Base-by-base conservation (phyloP, 2,888 invertebrate genomes). In the Amphimallon solstitiale region DNA sequence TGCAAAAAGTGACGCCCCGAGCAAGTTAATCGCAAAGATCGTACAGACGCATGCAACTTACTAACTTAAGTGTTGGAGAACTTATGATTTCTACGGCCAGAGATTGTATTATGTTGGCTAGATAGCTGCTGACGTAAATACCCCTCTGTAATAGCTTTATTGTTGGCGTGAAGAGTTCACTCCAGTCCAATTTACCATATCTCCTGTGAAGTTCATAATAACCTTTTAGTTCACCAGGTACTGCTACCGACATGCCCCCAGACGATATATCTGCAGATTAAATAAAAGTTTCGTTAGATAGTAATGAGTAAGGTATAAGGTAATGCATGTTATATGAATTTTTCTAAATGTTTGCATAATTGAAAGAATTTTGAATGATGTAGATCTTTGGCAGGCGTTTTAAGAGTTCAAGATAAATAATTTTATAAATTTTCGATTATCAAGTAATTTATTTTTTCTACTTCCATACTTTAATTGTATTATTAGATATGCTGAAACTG, bases 201-300 rank as follows among this genome's bases (percentile, higher is more conserved):
- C 81, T 83, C 71, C 86, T 81, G 81, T 94, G 88, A 49, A 93
- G 87, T 67, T 85, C 89, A 86, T 90, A 90, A 80, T 94, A 94
- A 2, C 96, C 96, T 61, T 86, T 83, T 12, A 97, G 79, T 80
- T 95, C 95, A 10, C 95, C 95, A 0, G 96, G 96, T 12, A 96
- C 90, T 10, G 90, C 96, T 10, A 92, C 87, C 0, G 94, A 87
- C 72, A 89, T 81, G 0, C 90, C 91, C 71, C 90, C 90, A 81
- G 81, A 78, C 4, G 67, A 52, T 19, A 70, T 71, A 52, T 70
- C 70, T 66, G 23, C 48, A 49, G 7, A 46, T 46, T 43, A 19
- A 15, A 54, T 4, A 10, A 54, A 52, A 2, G 17, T 46, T 45
- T 45, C 9, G 1, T 45, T 45, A 45, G n/a, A n/a, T n/a, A n/a